Base-by-base conservation (phyloP, 2,888 invertebrate genomes). In the Hypselothyrea guttata region DNA sequence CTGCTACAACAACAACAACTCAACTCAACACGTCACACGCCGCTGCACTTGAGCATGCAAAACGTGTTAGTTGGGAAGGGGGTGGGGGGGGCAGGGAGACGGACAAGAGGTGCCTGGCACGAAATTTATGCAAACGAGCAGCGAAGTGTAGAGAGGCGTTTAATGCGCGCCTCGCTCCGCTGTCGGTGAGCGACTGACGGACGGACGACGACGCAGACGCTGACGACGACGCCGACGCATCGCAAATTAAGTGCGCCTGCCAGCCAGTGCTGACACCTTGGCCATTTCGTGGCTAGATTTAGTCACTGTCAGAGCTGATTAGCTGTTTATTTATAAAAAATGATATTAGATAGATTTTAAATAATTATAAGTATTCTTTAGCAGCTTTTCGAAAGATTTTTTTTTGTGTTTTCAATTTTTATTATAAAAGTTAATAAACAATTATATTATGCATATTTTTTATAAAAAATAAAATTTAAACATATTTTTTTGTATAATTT, bases 81-180 rank as follows among this genome's bases (percentile, higher is more conserved):
- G n/a, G 31, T 5, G 33, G n/a, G n/a, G n/a, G n/a, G n/a, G n/a
- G n/a, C n/a, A 35, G 38, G 30, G 49, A 40, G 51, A 34, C 37
- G 12, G 45, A 38, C 34, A 33, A 12, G 42, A 58, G 49, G 75
- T 75, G 75, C 84, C 75, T 79, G 76, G 76, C 51, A 84, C 81
- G 74, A 84, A 86, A 82, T 86, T 86, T 82, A 82, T 82, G 81
- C 86, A 82, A 82, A 84, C 81, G 86, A 82, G 86, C 85, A 86
- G 75, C 79, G 86, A 86, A 86, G 81, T 86, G 86, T 86, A 78
- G 75, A 84, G 75, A 86, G 79, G 85, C 86, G 83, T 75, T 64
- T 65, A 68, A 69, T 37, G 41, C 51, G 64, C 44, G 22, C 55
- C 41, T 45, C 40, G 58, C 52, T 44, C 53, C 53, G 64, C 33